A percentile compares a stretch with the other conserved stretches of the same genome.
These are phyloP conservation scores for Leptobrachium ailaonicum DNA, from an alignment of 2,113 vertebrate species.

Conservation along the genomic window DNA sequence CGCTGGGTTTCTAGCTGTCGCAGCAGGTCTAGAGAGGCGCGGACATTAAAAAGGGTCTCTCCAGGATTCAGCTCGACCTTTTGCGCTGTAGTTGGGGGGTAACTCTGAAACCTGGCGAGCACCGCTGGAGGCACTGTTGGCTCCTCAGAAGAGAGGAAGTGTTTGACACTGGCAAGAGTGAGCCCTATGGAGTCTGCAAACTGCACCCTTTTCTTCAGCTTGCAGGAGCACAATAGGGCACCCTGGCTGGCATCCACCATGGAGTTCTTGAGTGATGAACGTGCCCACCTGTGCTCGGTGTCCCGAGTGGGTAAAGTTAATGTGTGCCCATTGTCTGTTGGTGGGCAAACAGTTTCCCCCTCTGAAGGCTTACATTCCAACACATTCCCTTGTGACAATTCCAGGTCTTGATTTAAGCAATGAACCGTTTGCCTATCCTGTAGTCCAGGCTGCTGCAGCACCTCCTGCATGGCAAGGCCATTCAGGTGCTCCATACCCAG, in stretches of 20 bases:
- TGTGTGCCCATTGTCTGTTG: neutral
- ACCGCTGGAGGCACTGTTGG: conserved; percentile 78
- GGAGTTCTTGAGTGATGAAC: conserved; percentile 61
- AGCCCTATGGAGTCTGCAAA: conserved; percentile 87
- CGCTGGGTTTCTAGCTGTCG: conserved; percentile 4
- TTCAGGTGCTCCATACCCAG: too few relatives aligned
- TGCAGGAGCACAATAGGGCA: conserved; percentile 47
- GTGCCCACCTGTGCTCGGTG: conserved; percentile 57
- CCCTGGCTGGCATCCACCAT: conserved; percentile 49
- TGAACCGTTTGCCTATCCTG: too few relatives aligned
- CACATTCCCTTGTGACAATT: too few relatives aligned
- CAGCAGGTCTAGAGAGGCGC: conserved; percentile 1
- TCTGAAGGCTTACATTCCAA: too few relatives aligned
- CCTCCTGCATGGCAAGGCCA: too few relatives aligned
- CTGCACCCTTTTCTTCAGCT: conserved; percentile 80
- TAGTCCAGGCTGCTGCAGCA: too few relatives aligned
- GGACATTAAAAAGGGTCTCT: neutral
- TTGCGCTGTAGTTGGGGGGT: conserved; percentile 55
- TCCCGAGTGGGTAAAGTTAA: conserved; percentile 4
- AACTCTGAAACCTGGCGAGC: conserved; percentile 70
- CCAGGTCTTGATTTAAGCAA: too few relatives aligned
- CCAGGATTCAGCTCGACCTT: conserved; percentile 37
- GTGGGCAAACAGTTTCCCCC: too few relatives aligned
- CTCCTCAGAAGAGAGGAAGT: conserved; percentile 81
- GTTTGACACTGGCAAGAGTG: conserved; percentile 80